Conservation (phyloP, 2,888 invertebrate genomes). For the Ectemnius cavifrons region DNA sequence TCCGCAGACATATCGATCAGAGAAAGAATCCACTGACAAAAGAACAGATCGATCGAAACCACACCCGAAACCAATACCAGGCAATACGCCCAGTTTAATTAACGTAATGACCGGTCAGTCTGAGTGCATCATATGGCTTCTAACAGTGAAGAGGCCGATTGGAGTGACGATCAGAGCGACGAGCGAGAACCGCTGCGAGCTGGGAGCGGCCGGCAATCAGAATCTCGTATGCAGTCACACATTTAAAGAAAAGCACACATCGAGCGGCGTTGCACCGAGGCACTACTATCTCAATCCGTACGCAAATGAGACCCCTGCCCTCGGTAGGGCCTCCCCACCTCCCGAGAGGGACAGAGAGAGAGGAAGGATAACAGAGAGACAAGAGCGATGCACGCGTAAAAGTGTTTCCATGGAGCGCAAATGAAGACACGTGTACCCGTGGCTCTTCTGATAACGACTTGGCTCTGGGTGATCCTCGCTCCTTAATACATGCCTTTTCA, state of each 20-base stretch:
- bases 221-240: conserved; percentile 68
- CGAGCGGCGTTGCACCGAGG: conserved; percentile 60
- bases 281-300: conserved; percentile 76
- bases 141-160: no score
- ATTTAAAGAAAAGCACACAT: conserved; percentile 69
- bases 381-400: conserved; percentile 61
- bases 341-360: conserved; percentile 24
- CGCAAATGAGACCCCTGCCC: conserved; percentile 71
- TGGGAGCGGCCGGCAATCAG: conserved; percentile 71
- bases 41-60: not conserved
- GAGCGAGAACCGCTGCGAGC: conserved; percentile 51
- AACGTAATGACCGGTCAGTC: not conserved
- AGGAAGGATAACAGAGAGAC: conserved; percentile 42
- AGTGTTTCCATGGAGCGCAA: conserved; percentile 31
- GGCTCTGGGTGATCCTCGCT: not conserved
- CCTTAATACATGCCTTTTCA: no score
- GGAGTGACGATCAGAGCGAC: no score
- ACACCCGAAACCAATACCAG: not conserved
- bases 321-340: not conserved
- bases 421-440: conserved; percentile 23
- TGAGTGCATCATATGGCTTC: not conserved
- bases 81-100: not conserved
- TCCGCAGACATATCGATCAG: not conserved
- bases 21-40: not conserved
- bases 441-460: not conserved